Evolutionary conservation across 2,113 vertebrate genomes (phyloP), one percentile per base, ranked within the genome.

Genomic region (Dendrocopos noguchii): DNA sequence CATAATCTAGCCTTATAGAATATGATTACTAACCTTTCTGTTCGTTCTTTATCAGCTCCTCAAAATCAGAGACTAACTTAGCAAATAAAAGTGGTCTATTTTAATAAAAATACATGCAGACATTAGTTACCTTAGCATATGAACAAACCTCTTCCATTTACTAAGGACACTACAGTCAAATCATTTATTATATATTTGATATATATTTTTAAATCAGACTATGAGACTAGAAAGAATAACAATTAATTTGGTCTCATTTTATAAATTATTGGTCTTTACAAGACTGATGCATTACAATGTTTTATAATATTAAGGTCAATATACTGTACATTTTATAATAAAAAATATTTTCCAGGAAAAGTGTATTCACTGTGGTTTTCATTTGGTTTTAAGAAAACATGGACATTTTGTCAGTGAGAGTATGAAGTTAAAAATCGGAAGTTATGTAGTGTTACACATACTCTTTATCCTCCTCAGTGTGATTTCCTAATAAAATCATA

Each of bases 251-350:
- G 94, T 96, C 97, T 98, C 97, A 94, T 97, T 97, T 96, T 96
- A 97, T 98, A 98, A 98, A 98, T 98, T 98, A 98, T 98, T 98
- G 98, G 98, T 98, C 97, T 98, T 98, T 98, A 97, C 95, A 97
- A 98, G 97, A 98, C 97, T 97, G 96, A 93, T 97, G 90, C 94
- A 85, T 95, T 92, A 90, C 95, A 95, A 94, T 97, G 96, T 97
- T 97, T 95, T 97, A 97, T 97, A 97, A 95, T 94, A 95, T 94
- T 97, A 97, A 97, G 96, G 95, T 97, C 98, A 94, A 96, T 97
- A 97, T 98, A 97, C 97, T 98, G 97, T 98, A 96, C 94, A 97
- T 97, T 97, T 96, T 98, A 95, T 96, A 98, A 98, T 97, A 97
- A 98, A 97, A 93, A 97, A 84, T 97, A 95, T 97, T 98, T 98